Conservation (phyloP, 2,888 invertebrate species). For the Hydroisotoma schaefferi region DNA sequence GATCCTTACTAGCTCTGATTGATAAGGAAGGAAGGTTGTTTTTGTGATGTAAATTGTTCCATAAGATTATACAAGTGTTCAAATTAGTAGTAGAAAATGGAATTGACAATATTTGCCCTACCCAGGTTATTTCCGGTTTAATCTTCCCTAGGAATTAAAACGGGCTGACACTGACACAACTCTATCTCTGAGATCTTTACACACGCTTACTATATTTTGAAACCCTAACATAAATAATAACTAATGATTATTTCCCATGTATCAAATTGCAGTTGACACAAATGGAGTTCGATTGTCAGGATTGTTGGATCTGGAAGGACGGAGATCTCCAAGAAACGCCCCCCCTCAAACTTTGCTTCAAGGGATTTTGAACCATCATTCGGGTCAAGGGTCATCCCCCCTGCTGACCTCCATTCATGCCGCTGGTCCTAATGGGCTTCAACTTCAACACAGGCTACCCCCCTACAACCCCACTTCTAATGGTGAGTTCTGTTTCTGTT, state of each 20-base stretch:
- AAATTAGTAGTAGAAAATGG: too few species aligned
- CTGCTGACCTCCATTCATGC: constrained; percentile 44
- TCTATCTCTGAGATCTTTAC: too few species aligned
- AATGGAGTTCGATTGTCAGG: constrained; percentile 48
- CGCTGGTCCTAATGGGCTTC: constrained; percentile 46
- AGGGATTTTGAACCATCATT: constrained; percentile 49
- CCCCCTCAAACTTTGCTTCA: constrained; percentile 46
- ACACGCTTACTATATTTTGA: too few species aligned
- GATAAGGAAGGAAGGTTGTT: too few species aligned
- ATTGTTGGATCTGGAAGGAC: constrained; percentile 48
- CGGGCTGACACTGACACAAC: too few species aligned
- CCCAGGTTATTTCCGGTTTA: too few species aligned
- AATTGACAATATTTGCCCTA: too few species aligned
- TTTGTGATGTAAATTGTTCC: too few species aligned
- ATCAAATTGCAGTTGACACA: constrained; percentile 45
- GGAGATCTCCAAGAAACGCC: constrained; percentile 47
- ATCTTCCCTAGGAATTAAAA: too few species aligned
- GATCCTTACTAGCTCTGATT: too few species aligned
- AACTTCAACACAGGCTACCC: constrained; percentile 46
- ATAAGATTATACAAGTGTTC: too few species aligned
- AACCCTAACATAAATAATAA: not conserved
- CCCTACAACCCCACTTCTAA: constrained; percentile 48
- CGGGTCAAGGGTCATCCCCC: constrained; percentile 40
- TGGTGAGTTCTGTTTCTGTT: too few species aligned
- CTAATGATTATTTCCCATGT: constrained; percentile 2